Base-by-base conservation (phyloP, 2,113 vertebrate genomes). In the Pyxicephalus adspersus region DNA sequence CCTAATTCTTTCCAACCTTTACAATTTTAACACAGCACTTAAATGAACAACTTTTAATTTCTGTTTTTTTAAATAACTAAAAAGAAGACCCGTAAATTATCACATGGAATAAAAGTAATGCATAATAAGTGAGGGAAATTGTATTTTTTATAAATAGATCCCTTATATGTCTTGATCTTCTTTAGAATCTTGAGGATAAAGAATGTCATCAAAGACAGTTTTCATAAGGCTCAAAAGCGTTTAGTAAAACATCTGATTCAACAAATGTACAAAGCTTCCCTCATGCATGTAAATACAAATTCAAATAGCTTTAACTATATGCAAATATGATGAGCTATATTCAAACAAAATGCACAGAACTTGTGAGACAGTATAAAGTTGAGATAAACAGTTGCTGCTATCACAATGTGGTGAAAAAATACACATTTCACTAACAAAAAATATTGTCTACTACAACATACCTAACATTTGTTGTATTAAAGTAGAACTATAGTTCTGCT, bases 231-330 rank as follows among this genome's bases (percentile, higher is more conserved):
- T 68, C 50, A 60, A 70, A 68, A 70, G 54, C 51, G n/a, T 52
- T 58, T 50, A 68, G 54, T 61, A 68, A 79, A 79, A 79, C 77
- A 79, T 79, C 64, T 79, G 77, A 79, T 79, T 68, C 51, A 68
- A 79, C 65, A 79, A 79, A 79, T 60, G 22, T 31, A 45, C 77
- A 50, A 20, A 25, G 29, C 54, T 38, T 5, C 26, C 25, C 20
- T 68, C 54, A 28, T n/a, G 54, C 64, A 68, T 28, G 45, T 25
- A 66, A 79, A 68, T 70, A 79, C 64, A 60, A 68, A 67, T 9
- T 57, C 77, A 79, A 67, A 67, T 31, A 67, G 76, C 20, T 68
- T 58, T 78, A 78, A 78, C 52, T 34, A 28, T 55, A 68, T 78
- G 76, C 64, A 67, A 55, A 79, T 68, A 68, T 22, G 57, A 20